Evolutionary conservation across 2,797 vertebrate species (phyloP).

Genomic region (Eidolon dupreanum): DNA sequence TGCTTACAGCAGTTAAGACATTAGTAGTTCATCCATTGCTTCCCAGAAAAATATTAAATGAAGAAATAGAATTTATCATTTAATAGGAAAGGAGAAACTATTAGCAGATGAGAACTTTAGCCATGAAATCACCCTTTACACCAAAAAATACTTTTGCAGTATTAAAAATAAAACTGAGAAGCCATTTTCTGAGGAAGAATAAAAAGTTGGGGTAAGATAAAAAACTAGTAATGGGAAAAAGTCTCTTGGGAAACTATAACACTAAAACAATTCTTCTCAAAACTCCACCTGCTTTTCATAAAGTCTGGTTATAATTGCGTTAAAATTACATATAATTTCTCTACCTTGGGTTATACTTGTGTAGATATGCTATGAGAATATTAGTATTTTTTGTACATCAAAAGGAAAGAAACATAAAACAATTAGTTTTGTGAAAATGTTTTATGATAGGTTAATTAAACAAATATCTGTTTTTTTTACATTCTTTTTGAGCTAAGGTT

Average conservation of each 20-base stretch:
- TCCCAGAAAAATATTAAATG: background rate
- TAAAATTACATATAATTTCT: background rate
- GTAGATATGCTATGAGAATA: background rate
- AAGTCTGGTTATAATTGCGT: background rate
- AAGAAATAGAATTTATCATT: background rate
- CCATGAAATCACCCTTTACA: background rate
- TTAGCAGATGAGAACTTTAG: background rate
- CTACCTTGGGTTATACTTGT: background rate
- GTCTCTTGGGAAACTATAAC: background rate
- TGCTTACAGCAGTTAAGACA: background rate
- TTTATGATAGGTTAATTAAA: background rate
- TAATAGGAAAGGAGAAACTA: background rate
- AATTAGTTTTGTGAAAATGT: background rate
- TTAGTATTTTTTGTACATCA: background rate
- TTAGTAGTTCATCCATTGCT: background rate
- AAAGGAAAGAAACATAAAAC: background rate
- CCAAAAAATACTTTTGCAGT: background rate
- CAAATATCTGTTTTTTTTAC: background rate
- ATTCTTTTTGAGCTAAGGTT: background rate
- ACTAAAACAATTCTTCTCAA: background rate
- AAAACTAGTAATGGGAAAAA: background rate
- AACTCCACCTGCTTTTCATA: background rate
- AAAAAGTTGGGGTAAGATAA: background rate
- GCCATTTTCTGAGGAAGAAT: background rate
- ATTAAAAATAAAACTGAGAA: constrained; percentile 35